phyloP scores from a whole-genome alignment of 1,140 invertebrate genomes.

The Stenopsyche tienmushanensis region DNA sequence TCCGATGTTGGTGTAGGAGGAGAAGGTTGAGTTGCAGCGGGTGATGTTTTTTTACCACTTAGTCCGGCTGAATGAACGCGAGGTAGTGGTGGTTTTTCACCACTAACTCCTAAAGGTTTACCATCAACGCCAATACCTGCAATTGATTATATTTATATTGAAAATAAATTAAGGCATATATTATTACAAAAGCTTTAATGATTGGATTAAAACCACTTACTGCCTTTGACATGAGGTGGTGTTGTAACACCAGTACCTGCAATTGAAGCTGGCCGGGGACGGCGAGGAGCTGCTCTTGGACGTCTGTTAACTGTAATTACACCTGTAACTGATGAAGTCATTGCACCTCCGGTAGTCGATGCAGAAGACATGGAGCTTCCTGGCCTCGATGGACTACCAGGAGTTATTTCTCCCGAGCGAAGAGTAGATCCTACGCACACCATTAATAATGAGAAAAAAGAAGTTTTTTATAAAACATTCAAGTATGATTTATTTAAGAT shows the following conservation, averaged over 20 bases:
- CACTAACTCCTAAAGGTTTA: slow-evolving; percentile 28
- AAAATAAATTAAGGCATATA: neutral
- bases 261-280: slow-evolving; percentile 79
- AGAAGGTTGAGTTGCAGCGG: neutral
- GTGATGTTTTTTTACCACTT: slow-evolving; percentile 15
- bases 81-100: slow-evolving; percentile 40
- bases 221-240: slow-evolving; percentile 41
- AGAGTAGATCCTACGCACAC: slow-evolving; percentile 51
- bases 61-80: slow-evolving; percentile 34
- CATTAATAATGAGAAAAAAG: too few relatives aligned
- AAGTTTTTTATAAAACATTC: too few relatives aligned
- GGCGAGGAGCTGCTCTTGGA: slow-evolving; percentile 61
- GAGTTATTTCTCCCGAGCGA: slow-evolving; percentile 70
- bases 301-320: slow-evolving; percentile 59
- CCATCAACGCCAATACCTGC: slow-evolving; percentile 37
- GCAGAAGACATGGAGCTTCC: slow-evolving; percentile 71
- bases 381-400: slow-evolving; percentile 73
- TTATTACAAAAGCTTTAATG: too few relatives aligned
- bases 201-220: slow-evolving; percentile 16
- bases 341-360: slow-evolving; percentile 44
- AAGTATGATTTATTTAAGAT: too few relatives aligned
- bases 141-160: neutral
- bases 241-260: slow-evolving; percentile 79
- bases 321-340: slow-evolving; percentile 41
- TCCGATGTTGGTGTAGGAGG: slow-evolving; percentile 17